These are phyloP conservation scores for Blomia tropicalis DNA, from an alignment of 2,888 invertebrate genomes.

Conservation along the genomic window DNA sequence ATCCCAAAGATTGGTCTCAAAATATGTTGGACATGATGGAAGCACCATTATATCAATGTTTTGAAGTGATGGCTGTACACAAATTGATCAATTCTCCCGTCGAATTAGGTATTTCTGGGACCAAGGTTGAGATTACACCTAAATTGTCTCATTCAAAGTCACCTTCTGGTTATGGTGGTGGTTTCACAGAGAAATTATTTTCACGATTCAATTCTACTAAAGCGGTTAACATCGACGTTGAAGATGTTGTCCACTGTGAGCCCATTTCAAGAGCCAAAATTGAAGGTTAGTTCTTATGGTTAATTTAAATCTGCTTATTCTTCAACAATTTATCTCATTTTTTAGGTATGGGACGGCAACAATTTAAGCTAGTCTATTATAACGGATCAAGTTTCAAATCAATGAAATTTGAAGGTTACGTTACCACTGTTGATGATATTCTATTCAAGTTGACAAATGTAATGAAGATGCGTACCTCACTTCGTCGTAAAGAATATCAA, in stretches of 20 bases:
- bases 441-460: slow-evolving; percentile 73
- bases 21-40: slow-evolving; percentile 47
- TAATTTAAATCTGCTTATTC: not conserved
- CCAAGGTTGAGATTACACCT: slow-evolving; percentile 78
- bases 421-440: slow-evolving; percentile 57
- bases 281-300: slow-evolving; percentile 5
- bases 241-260: slow-evolving; percentile 71
- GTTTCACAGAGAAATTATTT: not conserved
- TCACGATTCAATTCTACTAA: slow-evolving; percentile 39
- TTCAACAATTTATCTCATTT: slow-evolving; percentile 4
- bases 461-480: slow-evolving; percentile 60
- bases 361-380: slow-evolving; percentile 52
- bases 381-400: slow-evolving; percentile 51
- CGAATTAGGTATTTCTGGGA: slow-evolving; percentile 66
- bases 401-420: slow-evolving; percentile 72
- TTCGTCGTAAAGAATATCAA: slow-evolving; percentile 63
- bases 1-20: slow-evolving; percentile 16
- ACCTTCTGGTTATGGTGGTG: slow-evolving; percentile 38
- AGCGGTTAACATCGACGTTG: slow-evolving; percentile 67
- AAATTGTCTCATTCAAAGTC: slow-evolving; percentile 42
- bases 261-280: slow-evolving; percentile 45
- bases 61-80: slow-evolving; percentile 56
- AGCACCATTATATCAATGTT: slow-evolving; percentile 69
- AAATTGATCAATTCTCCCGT: slow-evolving; percentile 66
- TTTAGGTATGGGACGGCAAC: not conserved